Evolutionary conservation across 2,888 invertebrate genomes (phyloP), one percentile per base, ranked within the genome.

Genomic region (Lithophane socia): DNA sequence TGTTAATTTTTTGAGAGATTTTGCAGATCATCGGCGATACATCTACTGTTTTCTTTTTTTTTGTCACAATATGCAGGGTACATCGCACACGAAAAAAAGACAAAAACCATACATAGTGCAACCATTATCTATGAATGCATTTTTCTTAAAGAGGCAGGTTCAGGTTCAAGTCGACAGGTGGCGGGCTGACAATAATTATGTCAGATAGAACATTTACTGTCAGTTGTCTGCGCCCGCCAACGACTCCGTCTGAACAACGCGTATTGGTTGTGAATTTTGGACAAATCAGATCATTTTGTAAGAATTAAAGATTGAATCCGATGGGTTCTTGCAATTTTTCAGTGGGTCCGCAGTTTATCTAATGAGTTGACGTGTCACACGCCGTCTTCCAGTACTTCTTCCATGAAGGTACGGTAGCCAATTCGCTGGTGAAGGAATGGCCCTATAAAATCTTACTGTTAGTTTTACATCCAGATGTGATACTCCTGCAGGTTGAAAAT

Each of bases 1-100:
- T 83, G 83, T n/a, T 61, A 56, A 74, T 83, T 66, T 37, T 74
- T 66, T 74, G 12, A 13, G 8, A 73, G n/a, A 24, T 72, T 58
- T 78, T 54, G n/a, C 52, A 78, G 56, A 70, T 73, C n/a, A 44
- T 12, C 16, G 10, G 44, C 24, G 10, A 37, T 9, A 69, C 70
- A 70, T 24, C 29, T n/a, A 44, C 18, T 5, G 9, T 9, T 69
- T 49, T 21, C 10, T 18, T 67, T 67, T 67, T 0, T 44, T 29
- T 29, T 29, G 29, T 4, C 47, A 24, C 18, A 8, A 4, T 47
- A 3, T n/a, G 5, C 37, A 67, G 42, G 3, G 13, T 24, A 24
- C 5, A 7, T n/a, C 10, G 29, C 56, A 49, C 13, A 16, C 7
- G 3, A n/a, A 29, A 42, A 16, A 1, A 29, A 47, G 47, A 49